Conservation (phyloP, 2,113 vertebrate species). For the Girardinichthys multiradiatus region DNA sequence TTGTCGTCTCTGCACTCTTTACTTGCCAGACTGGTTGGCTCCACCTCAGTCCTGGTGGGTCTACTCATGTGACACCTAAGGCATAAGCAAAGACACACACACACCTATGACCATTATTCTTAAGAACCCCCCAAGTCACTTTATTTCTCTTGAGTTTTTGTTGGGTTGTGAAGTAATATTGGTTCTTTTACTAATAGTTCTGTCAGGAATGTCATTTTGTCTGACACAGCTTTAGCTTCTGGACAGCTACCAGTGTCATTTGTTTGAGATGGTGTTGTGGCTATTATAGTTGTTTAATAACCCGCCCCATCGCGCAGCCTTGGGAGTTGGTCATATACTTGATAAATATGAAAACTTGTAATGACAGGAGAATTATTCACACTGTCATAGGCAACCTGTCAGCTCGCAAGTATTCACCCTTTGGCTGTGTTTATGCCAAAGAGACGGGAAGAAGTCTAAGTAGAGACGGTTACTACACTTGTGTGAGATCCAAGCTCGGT, state of each 20-base stretch:
- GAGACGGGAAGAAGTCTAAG: neutral
- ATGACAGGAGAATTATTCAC: conserved; percentile 41
- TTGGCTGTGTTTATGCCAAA: neutral
- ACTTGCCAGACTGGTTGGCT: conserved; percentile 71
- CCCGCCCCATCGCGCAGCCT: conserved; percentile 24
- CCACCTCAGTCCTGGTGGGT: conserved; percentile 60
- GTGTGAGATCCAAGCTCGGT: conserved; percentile 20
- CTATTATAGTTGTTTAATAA: conserved; percentile 21
- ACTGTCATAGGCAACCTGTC: conserved; percentile 23
- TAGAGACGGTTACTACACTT: conserved; percentile 32
- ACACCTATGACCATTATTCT: conserved; percentile 49
- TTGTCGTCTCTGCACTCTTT: conserved; percentile 57
- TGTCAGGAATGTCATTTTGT: neutral
- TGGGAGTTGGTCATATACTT: conserved; percentile 31
- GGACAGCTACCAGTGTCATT: neutral
- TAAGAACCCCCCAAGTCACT: conserved; percentile 64
- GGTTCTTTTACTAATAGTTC: neutral
- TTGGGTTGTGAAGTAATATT: neutral
- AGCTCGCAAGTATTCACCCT: conserved; percentile 21
- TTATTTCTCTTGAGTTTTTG: conserved; percentile 39
- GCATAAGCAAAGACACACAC: conserved; percentile 65
- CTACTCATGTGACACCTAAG: conserved; percentile 73
- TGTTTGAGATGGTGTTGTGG: conserved; percentile 18
- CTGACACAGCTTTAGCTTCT: neutral
- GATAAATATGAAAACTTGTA: conserved; percentile 43